Evolutionary conservation across 2,888 invertebrate genomes (phyloP), one percentile per base, ranked within the genome.

Genomic region (Drosophila longiperda): DNA sequence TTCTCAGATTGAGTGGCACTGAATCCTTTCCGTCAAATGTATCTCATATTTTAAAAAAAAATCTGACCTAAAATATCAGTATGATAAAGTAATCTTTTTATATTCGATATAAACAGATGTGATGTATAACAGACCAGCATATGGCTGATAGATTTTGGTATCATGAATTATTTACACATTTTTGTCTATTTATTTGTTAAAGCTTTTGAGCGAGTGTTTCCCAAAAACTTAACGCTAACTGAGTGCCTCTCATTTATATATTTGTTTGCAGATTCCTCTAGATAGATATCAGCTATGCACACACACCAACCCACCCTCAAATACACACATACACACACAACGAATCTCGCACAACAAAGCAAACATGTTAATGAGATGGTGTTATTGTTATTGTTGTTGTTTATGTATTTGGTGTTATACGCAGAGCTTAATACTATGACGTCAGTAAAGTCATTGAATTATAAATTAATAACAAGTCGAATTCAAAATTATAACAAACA

Each of bases 361-460:
- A 79, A 78, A 80, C 75, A 80, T 80, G 82, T 70, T 80, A 82
- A 82, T 82, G 79, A 80, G 75, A 53, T 71, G 60, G 33, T 33
- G 33, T 33, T 40, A 15, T 38, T 66, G 54, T 40, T 72, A 49
- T 61, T 53, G 36, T 42, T 67, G 40, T 17, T 67, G 36, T 17
- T 20, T 2, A 36, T 34, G 12, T 45, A 20, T 45, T 61, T 73
- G 66, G 32, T 60, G 57, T 48, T 62, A 29, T 42, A 50, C 32
- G 73, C 59, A 48, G 67, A 73, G 77, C 78, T 76, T 84, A 90
- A 86, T 78, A 87, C 88, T 85, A 67, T 89, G 89, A 87, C 87
- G 87, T 87, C 87, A 89, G 87, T 66, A 75, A 80, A 90, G 89
- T 87, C 87, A 87, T 87, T 87, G 87, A 87, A 77, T 77, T 79